Conservation (phyloP, 92 coral and sea anemone genomes). For the Bergia sp. region DNA sequence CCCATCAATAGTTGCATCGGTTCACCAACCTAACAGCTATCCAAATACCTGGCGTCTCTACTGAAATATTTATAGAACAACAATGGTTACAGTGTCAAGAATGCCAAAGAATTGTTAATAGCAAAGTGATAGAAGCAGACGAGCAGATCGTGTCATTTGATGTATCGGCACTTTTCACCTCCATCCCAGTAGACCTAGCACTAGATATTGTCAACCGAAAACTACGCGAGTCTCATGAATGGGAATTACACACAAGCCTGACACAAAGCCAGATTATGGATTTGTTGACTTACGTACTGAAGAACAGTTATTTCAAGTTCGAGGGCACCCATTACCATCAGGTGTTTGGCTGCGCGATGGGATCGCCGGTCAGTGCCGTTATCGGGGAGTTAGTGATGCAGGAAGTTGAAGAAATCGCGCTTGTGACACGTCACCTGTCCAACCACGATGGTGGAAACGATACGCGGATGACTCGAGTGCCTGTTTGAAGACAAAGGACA, state of each 20-base stretch:
- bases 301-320: conserved; percentile 11
- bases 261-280: conserved; percentile 13
- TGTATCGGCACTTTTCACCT: not conserved
- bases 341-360: conserved; percentile 3
- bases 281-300: not conserved
- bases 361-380: not conserved
- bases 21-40: not conserved
- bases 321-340: conserved; percentile 1
- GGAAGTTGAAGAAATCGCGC: conserved; percentile 14
- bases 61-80: not conserved
- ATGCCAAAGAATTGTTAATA: not conserved
- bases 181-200: conserved; percentile 9
- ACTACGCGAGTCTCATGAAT: not conserved
- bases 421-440: not conserved
- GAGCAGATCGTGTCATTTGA: not conserved
- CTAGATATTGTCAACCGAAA: not conserved
- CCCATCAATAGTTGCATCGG: conserved; percentile 36
- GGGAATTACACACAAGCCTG: conserved; percentile 3
- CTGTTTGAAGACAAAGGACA: conserved; percentile 8
- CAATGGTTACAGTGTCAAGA: not conserved
- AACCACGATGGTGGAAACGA: not conserved
- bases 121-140: too few relatives aligned
- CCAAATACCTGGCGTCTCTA: conserved; percentile 10
- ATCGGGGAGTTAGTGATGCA: conserved; percentile 6
- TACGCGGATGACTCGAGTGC: conserved; percentile 2